These are phyloP conservation scores for Telenomus remus DNA, from an alignment of 1,140 invertebrate genomes.

Conservation along the genomic window DNA sequence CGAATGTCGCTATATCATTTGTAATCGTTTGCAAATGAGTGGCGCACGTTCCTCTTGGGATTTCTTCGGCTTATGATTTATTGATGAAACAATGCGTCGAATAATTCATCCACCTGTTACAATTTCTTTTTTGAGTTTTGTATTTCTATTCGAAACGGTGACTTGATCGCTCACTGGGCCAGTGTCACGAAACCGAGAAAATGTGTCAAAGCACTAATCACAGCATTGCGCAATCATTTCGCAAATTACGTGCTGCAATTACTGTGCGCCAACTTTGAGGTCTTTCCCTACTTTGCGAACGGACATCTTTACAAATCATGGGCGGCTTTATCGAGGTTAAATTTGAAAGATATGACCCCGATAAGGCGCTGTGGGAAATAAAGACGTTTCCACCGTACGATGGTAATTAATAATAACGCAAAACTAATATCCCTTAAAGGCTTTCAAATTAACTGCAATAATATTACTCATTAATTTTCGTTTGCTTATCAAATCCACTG, in stretches of 20 bases:
- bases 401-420: conserved; percentile 32
- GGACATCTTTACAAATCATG: too few relatives aligned
- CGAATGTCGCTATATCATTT: conserved; percentile 49
- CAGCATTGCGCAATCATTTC: conserved; percentile 8
- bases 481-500: too few relatives aligned
- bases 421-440: conserved; percentile 9
- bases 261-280: background rate
- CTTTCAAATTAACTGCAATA: conserved; percentile 21
- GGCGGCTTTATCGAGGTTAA: conserved; percentile 15
- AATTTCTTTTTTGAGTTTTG: too few relatives aligned
- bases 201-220: conserved; percentile 1
- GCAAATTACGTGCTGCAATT: conserved; percentile 10
- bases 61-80: conserved; percentile 4
- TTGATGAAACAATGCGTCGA: background rate
- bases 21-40: conserved; percentile 47
- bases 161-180: background rate
- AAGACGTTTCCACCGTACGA: conserved; percentile 21
- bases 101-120: background rate
- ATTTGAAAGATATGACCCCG: conserved; percentile 31
- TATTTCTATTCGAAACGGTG: too few relatives aligned
- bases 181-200: background rate
- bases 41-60: conserved; percentile 30
- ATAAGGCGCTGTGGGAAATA: conserved; percentile 22
- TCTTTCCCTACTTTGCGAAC: background rate
- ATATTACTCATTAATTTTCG: conserved; percentile 8